Evolutionary conservation across 2,888 invertebrate species (phyloP).

Genomic region (Melinaea marsaeus): DNA sequence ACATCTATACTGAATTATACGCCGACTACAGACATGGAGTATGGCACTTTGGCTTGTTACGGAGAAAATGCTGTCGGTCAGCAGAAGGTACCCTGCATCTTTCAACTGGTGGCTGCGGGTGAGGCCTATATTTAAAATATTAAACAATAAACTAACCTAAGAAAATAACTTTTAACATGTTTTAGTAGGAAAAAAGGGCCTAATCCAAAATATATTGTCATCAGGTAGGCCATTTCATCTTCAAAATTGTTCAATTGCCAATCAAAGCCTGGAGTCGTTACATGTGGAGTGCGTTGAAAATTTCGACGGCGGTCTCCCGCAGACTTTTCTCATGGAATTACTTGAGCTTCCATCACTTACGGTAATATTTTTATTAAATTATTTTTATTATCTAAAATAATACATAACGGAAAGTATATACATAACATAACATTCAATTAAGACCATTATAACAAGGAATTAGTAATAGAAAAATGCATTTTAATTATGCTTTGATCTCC

Average conservation of each 20-base stretch:
- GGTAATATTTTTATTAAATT: slow-evolving; percentile 39
- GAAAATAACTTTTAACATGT: no score
- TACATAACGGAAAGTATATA: no score
- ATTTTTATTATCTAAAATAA: no score
- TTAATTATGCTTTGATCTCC: no score
- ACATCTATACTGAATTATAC: slow-evolving; percentile 84
- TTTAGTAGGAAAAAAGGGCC: slow-evolving; percentile 12
- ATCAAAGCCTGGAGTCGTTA: slow-evolving; percentile 90
- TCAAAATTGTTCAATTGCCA: slow-evolving; percentile 91
- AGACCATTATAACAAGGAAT: background rate
- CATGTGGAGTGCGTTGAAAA: slow-evolving; percentile 92
- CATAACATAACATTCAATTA: background rate
- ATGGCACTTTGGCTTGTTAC: slow-evolving; percentile 92
- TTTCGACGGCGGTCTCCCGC: slow-evolving; percentile 92
- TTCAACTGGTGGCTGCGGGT: slow-evolving; percentile 92
- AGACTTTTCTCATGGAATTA: slow-evolving; percentile 89
- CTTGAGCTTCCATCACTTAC: slow-evolving; percentile 82
- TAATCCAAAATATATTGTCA: slow-evolving; percentile 1
- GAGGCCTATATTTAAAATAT: slow-evolving; percentile 38
- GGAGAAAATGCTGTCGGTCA: slow-evolving; percentile 90
- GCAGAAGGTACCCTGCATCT: slow-evolving; percentile 90
- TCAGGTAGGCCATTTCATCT: slow-evolving; percentile 92
- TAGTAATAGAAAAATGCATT: no score
- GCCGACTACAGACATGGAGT: slow-evolving; percentile 91
- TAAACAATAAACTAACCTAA: no score